Evolutionary conservation across 2,888 invertebrate species (phyloP).

Genomic region (Microplitis deprimator): DNA sequence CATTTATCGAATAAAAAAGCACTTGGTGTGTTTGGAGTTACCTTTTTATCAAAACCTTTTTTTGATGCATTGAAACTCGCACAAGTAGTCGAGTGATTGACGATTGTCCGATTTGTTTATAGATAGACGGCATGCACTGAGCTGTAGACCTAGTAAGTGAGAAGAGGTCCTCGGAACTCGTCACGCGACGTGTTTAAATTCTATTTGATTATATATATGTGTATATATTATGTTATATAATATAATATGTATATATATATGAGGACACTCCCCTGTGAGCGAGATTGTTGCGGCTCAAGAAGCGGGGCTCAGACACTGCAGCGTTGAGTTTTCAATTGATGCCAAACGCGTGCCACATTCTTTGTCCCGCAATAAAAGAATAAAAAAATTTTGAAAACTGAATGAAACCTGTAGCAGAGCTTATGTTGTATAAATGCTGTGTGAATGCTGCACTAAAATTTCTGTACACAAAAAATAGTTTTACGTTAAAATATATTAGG

Average conservation of each 20-base stretch:
- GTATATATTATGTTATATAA: slow-evolving; percentile 2
- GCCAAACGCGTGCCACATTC: slow-evolving; percentile 44
- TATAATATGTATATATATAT: slow-evolving; percentile 5
- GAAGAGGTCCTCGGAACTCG: slow-evolving; percentile 37
- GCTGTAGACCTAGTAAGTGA: neutral
- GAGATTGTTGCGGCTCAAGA: slow-evolving; percentile 57
- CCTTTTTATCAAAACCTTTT: slow-evolving; percentile 5
- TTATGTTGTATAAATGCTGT: neutral
- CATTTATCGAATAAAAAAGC: no score
- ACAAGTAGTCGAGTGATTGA: slow-evolving; percentile 57
- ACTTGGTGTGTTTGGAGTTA: slow-evolving; percentile 16
- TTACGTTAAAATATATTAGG: neutral
- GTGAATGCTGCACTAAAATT: neutral
- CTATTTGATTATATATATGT: slow-evolving; percentile 50
- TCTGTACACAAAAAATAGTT: neutral
- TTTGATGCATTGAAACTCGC: slow-evolving; percentile 22
- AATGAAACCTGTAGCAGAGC: slow-evolving; percentile 37
- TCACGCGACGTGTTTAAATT: slow-evolving; percentile 53
- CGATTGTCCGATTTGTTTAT: slow-evolving; percentile 69
- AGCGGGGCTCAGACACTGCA: slow-evolving; percentile 45
- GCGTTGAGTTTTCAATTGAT: slow-evolving; percentile 42
- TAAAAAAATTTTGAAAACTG: slow-evolving; percentile 31
- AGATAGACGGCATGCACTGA: slow-evolving; percentile 52
- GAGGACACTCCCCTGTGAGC: slow-evolving; percentile 39
- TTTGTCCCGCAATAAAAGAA: slow-evolving; percentile 32